Conservation (phyloP, 2,113 vertebrate genomes). For the Murina feae region DNA sequence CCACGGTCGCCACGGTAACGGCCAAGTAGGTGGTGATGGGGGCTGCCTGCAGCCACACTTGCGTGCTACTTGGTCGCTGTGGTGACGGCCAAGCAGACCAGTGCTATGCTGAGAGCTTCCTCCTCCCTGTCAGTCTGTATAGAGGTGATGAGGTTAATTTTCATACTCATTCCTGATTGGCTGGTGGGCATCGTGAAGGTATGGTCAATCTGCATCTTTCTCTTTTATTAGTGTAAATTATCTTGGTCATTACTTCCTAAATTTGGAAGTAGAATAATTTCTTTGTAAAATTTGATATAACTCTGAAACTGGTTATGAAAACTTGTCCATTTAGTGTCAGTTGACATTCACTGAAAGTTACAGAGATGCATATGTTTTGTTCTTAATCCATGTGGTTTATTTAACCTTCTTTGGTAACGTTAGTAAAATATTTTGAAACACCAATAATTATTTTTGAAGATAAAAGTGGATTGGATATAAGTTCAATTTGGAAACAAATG, state of each 20-base stretch:
- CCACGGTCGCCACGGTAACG: too few relatives aligned
- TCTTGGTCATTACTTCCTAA: neutral
- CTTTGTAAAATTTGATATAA: neutral
- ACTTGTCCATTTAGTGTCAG: neutral
- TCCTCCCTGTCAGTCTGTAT: too few relatives aligned
- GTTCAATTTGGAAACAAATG: neutral
- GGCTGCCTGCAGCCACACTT: too few relatives aligned
- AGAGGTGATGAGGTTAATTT: too few relatives aligned
- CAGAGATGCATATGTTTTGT: slow-evolving; percentile 12
- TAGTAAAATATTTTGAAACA: slow-evolving; percentile 22
- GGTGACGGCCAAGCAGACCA: too few relatives aligned
- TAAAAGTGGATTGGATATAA: neutral
- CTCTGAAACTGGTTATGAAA: slow-evolving; percentile 8
- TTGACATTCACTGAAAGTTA: neutral
- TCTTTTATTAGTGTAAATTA: too few relatives aligned
- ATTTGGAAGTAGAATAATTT: neutral
- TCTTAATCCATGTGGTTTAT: slow-evolving; percentile 15
- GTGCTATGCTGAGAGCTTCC: too few relatives aligned
- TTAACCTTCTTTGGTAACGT: slow-evolving; percentile 15
- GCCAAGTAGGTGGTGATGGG: too few relatives aligned
- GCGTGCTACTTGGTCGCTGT: too few relatives aligned
- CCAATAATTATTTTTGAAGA: slow-evolving; percentile 4
- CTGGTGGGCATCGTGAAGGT: too few relatives aligned
- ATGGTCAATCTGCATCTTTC: too few relatives aligned
- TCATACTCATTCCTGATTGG: too few relatives aligned